Evolutionary conservation across 2,797 vertebrate genomes (phyloP), one percentile per base, ranked within the genome.

Genomic region (Protonibea diacanthus): DNA sequence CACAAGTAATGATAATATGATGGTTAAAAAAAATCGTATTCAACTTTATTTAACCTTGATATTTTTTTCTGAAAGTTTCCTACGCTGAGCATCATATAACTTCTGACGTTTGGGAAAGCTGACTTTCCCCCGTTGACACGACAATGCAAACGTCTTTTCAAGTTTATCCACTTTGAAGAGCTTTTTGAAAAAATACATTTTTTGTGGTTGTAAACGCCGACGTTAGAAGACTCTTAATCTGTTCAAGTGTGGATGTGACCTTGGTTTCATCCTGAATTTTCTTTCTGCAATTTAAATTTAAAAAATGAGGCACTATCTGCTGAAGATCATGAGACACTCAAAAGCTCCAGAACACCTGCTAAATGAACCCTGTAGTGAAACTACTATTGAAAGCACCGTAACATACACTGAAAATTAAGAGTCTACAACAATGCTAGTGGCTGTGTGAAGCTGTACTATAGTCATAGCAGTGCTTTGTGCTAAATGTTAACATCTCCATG

Each of bases 221-320:
- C 11, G 2, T 73, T 6, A 42, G 2, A 57, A 38, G 20, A 40
- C 18, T 62, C 70, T 47, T 23, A 67, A 77, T 73, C 25, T 13
- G 7, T 25, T 21, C 4, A 4, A 17, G 13, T 42, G 27, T 27
- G 9, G 49, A 62, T 23, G 9, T 67, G 53, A 65, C 44, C 49
- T 81, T 69, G 44, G 23, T 55, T 63, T 38, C 58, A 29, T 58
- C 66, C 25, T 60, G 17, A 59, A 49, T 58, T 44, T 58, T 56
- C 2, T 11, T 20, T 27, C 7, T 56, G 11, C 45, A 62, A 23
- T 33, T 52, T 6, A 40, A n/a, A 58, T 11, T 11, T 20, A 2
- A 8, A 33, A 14, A 56, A 61, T 56, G 6, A 12, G 47, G 10
- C 23, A 58, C n/a, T 17, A 33, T 33, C 20, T 49, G 45, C 20